A percentile compares a stretch with the other conserved stretches of the same genome.
These are phyloP conservation scores for Galeopterus variegatus DNA, from an alignment of 2,113 vertebrate species.

Conservation along the genomic window DNA sequence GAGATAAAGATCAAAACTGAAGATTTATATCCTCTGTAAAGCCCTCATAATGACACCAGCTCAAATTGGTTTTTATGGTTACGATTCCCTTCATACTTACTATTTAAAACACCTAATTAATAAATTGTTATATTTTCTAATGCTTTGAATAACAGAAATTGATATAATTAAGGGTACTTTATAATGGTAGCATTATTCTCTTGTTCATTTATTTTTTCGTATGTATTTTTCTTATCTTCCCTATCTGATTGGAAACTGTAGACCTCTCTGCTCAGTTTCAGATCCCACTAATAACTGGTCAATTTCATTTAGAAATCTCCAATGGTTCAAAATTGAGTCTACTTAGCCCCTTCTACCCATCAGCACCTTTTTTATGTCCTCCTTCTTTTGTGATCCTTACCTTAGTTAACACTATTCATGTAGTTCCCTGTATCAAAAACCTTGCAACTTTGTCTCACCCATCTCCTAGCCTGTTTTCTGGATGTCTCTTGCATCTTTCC, in stretches of 20 bases:
- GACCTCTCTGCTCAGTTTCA: neutral
- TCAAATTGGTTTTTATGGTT: neutral
- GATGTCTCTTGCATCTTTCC: neutral
- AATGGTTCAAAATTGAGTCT: neutral
- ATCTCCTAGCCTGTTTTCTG: neutral
- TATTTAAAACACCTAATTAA: neutral
- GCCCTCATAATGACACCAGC: neutral
- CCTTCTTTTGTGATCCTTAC: neutral
- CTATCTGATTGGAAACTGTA: neutral
- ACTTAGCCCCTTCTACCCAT: neutral
- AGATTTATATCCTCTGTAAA: neutral
- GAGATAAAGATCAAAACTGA: slow-evolving; percentile 10
- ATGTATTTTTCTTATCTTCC: neutral
- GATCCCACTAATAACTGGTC: neutral
- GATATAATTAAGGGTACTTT: neutral
- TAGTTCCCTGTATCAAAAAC: neutral
- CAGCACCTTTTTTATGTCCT: neutral
- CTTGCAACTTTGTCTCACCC: neutral
- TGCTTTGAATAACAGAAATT: neutral
- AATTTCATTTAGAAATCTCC: slow-evolving; percentile 20
- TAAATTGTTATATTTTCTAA: neutral
- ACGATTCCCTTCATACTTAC: neutral
- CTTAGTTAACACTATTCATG: neutral
- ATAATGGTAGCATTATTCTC: neutral
- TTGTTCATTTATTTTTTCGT: neutral